A percentile compares a stretch with the other conserved stretches of the same genome.
Conservation (phyloP, 2,888 invertebrate genomes). For the Beris chalybata region DNA sequence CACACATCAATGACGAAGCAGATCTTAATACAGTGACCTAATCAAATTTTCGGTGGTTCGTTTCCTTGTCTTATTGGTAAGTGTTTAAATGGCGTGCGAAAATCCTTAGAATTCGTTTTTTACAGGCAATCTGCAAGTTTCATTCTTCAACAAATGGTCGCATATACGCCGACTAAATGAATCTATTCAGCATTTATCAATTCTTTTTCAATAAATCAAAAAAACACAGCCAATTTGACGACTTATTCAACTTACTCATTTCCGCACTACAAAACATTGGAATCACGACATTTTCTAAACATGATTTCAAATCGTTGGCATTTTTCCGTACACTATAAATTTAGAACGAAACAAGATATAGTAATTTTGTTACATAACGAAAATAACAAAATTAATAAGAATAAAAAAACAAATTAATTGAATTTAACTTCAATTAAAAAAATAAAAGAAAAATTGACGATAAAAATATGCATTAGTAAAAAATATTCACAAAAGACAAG, state of each 20-base stretch:
- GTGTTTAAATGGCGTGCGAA: too few species aligned
- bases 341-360: constrained; percentile 26
- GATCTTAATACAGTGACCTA: too few species aligned
- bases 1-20: too few species aligned
- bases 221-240: too few species aligned
- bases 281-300: constrained; percentile 92
- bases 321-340: constrained; percentile 89
- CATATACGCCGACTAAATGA: not conserved
- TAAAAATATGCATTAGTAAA: constrained; percentile 14
- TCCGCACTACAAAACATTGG: constrained; percentile 97
- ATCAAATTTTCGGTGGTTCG: too few species aligned
- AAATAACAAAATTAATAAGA: constrained; percentile 27
- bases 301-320: constrained; percentile 88
- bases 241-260: constrained; percentile 63
- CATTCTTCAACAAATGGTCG: too few species aligned
- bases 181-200: not conserved
- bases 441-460: constrained; percentile 13
- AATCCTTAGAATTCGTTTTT: too few species aligned
- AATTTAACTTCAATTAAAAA: constrained; percentile 13
- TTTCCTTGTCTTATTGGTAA: too few species aligned
- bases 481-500: constrained; percentile 1
- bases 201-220: constrained; percentile 20
- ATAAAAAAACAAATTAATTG: constrained; percentile 12
- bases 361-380: constrained; percentile 32
- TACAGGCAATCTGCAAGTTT: too few species aligned